Percentiles rank a stretch among this genome's conserved stretches.
Evolutionary conservation across 2,113 vertebrate genomes (phyloP).

Genomic region (Edolisoma coerulescens): DNA sequence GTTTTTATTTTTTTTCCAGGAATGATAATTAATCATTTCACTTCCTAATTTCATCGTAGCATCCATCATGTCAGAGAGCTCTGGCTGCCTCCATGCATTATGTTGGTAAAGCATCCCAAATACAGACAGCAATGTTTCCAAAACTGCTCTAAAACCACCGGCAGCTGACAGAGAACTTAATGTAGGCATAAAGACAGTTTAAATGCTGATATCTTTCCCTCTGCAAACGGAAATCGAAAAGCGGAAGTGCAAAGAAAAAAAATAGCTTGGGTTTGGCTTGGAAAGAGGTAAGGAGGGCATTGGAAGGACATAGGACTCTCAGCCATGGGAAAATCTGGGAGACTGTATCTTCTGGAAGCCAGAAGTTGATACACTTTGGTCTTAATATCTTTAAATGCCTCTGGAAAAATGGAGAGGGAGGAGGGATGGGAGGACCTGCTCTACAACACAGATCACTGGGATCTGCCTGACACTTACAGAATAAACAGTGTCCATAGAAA

Average conservation of each 20-base stretch:
- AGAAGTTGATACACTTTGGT: neutral
- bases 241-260: neutral
- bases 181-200: neutral
- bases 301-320: neutral
- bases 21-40: neutral
- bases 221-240: neutral
- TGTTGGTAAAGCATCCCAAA: neutral
- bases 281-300: neutral
- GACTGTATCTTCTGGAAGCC: neutral
- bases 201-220: neutral
- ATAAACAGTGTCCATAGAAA: neutral
- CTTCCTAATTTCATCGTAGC: neutral
- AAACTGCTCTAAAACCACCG: neutral
- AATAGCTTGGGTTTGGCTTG: neutral
- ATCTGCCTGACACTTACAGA: neutral
- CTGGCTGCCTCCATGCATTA: neutral
- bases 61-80: neutral
- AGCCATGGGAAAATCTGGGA: neutral
- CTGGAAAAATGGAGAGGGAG: neutral
- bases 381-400: neutral
- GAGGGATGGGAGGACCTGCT: neutral
- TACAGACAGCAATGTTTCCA: neutral
- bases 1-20: neutral
- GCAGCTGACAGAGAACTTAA: neutral
- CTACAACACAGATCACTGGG: neutral